Conservation (phyloP, 2,113 vertebrate genomes). For the Eublepharis macularius region DNA sequence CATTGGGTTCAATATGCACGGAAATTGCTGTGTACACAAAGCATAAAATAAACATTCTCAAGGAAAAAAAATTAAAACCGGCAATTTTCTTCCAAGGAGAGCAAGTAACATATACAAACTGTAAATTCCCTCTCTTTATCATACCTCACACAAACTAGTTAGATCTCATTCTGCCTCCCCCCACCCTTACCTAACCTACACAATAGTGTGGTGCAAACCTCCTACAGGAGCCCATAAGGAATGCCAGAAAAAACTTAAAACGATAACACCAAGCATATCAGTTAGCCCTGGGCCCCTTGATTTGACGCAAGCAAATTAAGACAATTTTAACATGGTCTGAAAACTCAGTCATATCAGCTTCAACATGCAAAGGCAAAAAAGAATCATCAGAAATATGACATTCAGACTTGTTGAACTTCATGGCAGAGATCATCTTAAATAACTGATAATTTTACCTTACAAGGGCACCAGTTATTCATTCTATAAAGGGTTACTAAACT, state of each 20-base stretch:
- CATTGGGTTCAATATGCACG: conserved; percentile 40
- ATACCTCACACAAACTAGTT: background rate
- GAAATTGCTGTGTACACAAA: conserved; percentile 20
- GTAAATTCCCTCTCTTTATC: background rate
- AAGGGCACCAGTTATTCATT: background rate
- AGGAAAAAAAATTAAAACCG: background rate
- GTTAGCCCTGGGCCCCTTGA: too few relatives aligned
- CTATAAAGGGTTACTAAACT: background rate
- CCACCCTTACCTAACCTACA: background rate
- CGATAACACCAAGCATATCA: background rate
- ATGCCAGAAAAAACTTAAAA: background rate
- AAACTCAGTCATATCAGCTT: background rate
- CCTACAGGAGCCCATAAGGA: background rate
- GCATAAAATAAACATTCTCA: conserved; percentile 29
- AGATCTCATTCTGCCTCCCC: background rate
- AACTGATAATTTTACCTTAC: background rate
- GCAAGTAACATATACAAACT: conserved; percentile 24
- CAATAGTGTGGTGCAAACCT: background rate
- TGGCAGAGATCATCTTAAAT: background rate
- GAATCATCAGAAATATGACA: background rate
- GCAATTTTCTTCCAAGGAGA: conserved; percentile 7
- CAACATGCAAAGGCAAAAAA: background rate
- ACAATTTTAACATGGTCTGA: background rate
- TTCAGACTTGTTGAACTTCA: background rate
- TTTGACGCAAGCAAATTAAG: background rate